These are phyloP conservation scores for Siniperca scherzeri DNA, from an alignment of 2,797 vertebrate genomes.

Conservation along the genomic window DNA sequence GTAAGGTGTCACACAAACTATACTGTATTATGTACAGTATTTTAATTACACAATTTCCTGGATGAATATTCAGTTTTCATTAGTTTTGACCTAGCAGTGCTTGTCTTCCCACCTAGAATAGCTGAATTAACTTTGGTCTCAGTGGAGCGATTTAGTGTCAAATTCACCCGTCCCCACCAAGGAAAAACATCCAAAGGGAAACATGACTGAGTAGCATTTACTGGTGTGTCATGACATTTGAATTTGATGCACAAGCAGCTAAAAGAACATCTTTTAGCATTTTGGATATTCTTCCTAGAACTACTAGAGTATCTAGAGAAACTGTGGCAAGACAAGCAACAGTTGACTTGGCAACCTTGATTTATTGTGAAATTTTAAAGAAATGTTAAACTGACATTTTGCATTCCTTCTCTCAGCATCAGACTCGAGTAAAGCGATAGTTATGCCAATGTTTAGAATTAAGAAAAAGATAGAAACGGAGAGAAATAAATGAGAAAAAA, in stretches of 20 bases:
- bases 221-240: conserved; percentile 30
- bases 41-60: not conserved
- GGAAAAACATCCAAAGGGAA: conserved; percentile 19
- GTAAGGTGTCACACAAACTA: not conserved
- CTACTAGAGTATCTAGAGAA: conserved; percentile 10
- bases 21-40: not conserved
- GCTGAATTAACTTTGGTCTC: conserved; percentile 15
- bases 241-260: conserved; percentile 14
- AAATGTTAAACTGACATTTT: conserved; percentile 56
- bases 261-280: conserved; percentile 11
- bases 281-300: conserved; percentile 17
- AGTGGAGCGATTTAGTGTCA: conserved; percentile 22
- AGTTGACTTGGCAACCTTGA: conserved; percentile 58
- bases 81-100: not conserved
- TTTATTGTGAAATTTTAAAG: conserved; percentile 70
- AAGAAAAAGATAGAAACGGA: conserved; percentile 33
- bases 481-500: conserved; percentile 54
- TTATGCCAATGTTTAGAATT: conserved; percentile 53
- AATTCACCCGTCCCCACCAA: conserved; percentile 6
- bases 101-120: not conserved
- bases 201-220: conserved; percentile 6
- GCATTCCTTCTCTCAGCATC: conserved; percentile 53
- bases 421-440: conserved; percentile 30
- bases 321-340: conserved; percentile 21
- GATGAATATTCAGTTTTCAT: not conserved